Evolutionary conservation across 2,797 vertebrate species (phyloP).

Genomic region (Lates japonicus): DNA sequence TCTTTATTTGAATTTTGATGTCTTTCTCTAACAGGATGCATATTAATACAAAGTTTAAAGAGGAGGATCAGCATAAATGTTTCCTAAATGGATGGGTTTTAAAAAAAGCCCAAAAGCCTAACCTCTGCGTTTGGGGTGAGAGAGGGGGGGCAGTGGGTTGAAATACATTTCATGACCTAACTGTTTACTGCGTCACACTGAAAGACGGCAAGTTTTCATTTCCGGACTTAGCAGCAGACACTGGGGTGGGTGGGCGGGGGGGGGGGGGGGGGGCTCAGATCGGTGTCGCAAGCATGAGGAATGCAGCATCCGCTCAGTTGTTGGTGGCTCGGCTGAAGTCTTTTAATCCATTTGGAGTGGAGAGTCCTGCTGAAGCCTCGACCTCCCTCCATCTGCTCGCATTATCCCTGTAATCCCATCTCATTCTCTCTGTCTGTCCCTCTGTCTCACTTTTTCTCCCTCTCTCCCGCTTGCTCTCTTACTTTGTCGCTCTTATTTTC

Average conservation of each 20-base stretch:
- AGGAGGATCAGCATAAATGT: conserved; percentile 36
- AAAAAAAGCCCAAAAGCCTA: conserved; percentile 29
- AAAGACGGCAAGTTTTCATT: conserved; percentile 69
- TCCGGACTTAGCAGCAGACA: conserved; percentile 42
- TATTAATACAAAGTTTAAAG: conserved; percentile 31
- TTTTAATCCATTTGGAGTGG: conserved; percentile 82
- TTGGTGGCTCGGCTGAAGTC: conserved; percentile 59
- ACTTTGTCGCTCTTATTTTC: conserved; percentile 61
- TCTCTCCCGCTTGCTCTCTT: conserved; percentile 45
- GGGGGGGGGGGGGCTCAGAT: conserved; percentile 26
- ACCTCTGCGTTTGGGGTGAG: conserved; percentile 25
- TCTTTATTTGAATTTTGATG: conserved; percentile 4
- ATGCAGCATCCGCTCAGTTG: neutral
- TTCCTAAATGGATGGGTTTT: conserved; percentile 45
- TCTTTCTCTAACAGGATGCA: conserved; percentile 24
- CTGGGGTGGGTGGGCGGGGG: neutral
- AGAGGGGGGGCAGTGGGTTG: neutral
- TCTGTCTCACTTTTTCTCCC: conserved; percentile 7
- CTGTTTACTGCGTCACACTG: conserved; percentile 12
- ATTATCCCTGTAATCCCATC: conserved; percentile 91
- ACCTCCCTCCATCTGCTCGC: conserved; percentile 88
- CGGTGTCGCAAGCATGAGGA: neutral
- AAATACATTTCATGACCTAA: conserved; percentile 30
- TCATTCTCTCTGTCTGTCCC: conserved; percentile 80
- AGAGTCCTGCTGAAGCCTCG: conserved; percentile 77